These are phyloP conservation scores for Callopanchax toddi DNA, from an alignment of 2,113 vertebrate genomes.

Conservation along the genomic window DNA sequence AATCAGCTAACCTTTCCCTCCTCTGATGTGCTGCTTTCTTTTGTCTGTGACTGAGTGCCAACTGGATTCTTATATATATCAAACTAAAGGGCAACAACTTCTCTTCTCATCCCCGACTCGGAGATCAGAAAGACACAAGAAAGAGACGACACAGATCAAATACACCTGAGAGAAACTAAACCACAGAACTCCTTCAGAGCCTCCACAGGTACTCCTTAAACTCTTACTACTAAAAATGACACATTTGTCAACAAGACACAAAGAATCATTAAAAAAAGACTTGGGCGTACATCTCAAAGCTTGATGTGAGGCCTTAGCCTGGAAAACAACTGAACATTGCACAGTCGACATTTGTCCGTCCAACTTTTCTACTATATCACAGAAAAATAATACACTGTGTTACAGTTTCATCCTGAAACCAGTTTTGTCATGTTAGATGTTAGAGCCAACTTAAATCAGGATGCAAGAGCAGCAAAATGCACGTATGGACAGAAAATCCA, in stretches of 20 bases:
- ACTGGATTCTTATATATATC: constrained; percentile 27
- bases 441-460: not conserved
- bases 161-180: constrained; percentile 55
- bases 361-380: not conserved
- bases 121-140: constrained; percentile 59
- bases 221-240: constrained; percentile 1
- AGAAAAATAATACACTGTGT: too few species aligned
- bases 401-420: not conserved
- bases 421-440: not conserved
- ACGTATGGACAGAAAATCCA: not conserved
- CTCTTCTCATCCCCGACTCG: constrained; percentile 31
- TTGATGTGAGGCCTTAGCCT: not conserved
- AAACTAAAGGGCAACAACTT: constrained; percentile 26
- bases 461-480: not conserved
- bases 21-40: constrained; percentile 26
- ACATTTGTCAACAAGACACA: constrained; percentile 9
- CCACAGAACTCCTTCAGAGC: constrained; percentile 20
- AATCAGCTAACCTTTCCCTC: constrained; percentile 10
- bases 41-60: constrained; percentile 29
- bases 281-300: constrained; percentile 4
- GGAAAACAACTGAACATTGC: constrained; percentile 12
- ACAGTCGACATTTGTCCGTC: not conserved
- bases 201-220: constrained; percentile 18
- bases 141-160: constrained; percentile 64
- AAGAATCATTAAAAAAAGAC: not conserved